These are phyloP conservation scores for Pteronotus mesoamericanus DNA, from an alignment of 2,797 vertebrate species.

Conservation along the genomic window DNA sequence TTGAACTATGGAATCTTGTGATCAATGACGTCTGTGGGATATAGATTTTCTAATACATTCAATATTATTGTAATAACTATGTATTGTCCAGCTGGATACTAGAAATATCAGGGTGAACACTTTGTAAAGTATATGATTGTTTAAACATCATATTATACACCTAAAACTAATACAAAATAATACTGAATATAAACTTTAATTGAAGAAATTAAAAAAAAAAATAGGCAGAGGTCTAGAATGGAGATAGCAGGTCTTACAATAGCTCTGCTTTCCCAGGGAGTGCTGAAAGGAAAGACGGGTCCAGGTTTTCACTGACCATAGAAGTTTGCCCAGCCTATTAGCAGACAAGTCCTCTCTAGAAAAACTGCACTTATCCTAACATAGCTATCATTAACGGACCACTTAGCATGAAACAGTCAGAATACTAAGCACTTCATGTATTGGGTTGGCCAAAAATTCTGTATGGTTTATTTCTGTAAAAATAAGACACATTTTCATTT, in stretches of 20 bases:
- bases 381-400: neutral
- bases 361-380: neutral
- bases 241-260: neutral
- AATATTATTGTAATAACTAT: neutral
- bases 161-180: neutral
- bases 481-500: neutral
- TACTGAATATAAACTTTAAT: neutral
- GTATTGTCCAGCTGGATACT: neutral
- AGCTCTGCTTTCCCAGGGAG: neutral
- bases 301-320: neutral
- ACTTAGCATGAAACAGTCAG: neutral
- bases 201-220: neutral
- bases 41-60: neutral
- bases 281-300: neutral
- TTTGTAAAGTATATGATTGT: neutral
- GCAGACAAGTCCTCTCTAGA: neutral
- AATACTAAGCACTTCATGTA: neutral
- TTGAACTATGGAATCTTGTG: neutral
- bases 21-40: neutral
- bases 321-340: neutral
- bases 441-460: neutral
- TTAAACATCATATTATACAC: neutral
- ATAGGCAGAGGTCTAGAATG: neutral
- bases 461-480: neutral
- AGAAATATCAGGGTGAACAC: neutral